Base-by-base conservation (phyloP, 2,797 vertebrate genomes). In the Adelosebastes latens region DNA sequence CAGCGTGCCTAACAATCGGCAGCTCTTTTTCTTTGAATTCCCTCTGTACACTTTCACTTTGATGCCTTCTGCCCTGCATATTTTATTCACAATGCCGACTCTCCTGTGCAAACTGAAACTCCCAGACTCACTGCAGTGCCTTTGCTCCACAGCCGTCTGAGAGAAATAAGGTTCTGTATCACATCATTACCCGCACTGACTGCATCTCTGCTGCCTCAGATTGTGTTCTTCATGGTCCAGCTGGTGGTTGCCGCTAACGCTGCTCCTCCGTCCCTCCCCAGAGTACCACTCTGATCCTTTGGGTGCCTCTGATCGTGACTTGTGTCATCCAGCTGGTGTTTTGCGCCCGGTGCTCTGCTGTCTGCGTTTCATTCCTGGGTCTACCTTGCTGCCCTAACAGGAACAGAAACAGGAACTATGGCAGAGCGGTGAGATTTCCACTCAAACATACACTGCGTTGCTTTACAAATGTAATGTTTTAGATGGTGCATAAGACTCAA, bases 211-310 rank as follows among this genome's bases (percentile, higher is more conserved):
- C 71, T 75, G 27, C 70, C 58, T 75, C 29, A 66, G 3, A 80
- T 66, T 67, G 52, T 63, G 53, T 67, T 80, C 32, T 36, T 27
- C 24, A 13, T 24, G 27, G 68, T 85, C 27, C 76, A 87, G 64
- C 75, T 85, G 67, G 46, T 84, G 63, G 32, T 29, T 76, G 34
- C 32, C 8, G 11, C 22, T 79, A 79, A 82, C 69, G 18, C 56
- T 22, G 0, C 60, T 36, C 58, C 52, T 79, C 61, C 22, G 3
- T 86, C 62, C 39, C 66, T 78, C 56, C 5, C 62, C 92, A 99
- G 98, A 97, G 97, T 72, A 99, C 97, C 80, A 97, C 96, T 18
- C 89, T 98, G 80, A 94, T 96, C 91, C 96, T 99, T 60, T 98
- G 98, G 98, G 87, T 94, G 36, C 94, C 96, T 49, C 95, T 98